Conservation (phyloP, 2,888 invertebrate species). For the Meta bourneti region DNA sequence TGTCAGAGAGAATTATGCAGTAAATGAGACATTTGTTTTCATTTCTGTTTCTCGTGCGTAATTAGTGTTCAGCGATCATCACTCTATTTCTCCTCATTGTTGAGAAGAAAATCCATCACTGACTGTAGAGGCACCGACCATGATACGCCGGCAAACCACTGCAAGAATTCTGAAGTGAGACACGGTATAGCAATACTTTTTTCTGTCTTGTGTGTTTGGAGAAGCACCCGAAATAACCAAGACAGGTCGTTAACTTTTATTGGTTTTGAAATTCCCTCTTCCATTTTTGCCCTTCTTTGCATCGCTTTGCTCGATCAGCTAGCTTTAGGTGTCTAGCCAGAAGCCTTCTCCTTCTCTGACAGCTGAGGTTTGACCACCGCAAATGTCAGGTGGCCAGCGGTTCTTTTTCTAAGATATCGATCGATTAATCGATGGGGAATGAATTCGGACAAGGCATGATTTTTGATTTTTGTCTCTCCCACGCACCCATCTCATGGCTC, state of each 20-base stretch:
- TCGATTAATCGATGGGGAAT: slow-evolving; percentile 34
- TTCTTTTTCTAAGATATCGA: slow-evolving; percentile 33
- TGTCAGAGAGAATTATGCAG: background rate
- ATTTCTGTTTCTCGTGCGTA: background rate
- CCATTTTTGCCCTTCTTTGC: slow-evolving; percentile 6
- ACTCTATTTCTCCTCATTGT: slow-evolving; percentile 13
- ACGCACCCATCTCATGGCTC: background rate
- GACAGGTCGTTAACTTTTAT: slow-evolving; percentile 70
- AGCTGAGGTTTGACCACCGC: slow-evolving; percentile 33
- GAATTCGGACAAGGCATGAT: slow-evolving; percentile 14
- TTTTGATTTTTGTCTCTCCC: slow-evolving; percentile 35
- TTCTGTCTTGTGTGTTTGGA: slow-evolving; percentile 25
- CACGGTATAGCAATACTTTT: background rate
- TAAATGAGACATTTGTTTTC: background rate
- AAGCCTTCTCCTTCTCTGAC: background rate
- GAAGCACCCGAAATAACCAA: slow-evolving; percentile 64
- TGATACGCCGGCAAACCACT: slow-evolving; percentile 14
- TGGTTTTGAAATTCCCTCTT: slow-evolving; percentile 62
- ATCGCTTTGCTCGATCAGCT: slow-evolving; percentile 18
- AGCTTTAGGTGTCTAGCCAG: slow-evolving; percentile 20
- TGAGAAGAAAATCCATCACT: slow-evolving; percentile 47
- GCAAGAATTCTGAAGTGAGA: slow-evolving; percentile 1
- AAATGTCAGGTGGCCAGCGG: slow-evolving; percentile 30
- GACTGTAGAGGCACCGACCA: background rate
- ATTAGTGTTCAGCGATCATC: background rate